Conservation (phyloP, 2,797 vertebrate genomes). For the Semotilus atromaculatus region DNA sequence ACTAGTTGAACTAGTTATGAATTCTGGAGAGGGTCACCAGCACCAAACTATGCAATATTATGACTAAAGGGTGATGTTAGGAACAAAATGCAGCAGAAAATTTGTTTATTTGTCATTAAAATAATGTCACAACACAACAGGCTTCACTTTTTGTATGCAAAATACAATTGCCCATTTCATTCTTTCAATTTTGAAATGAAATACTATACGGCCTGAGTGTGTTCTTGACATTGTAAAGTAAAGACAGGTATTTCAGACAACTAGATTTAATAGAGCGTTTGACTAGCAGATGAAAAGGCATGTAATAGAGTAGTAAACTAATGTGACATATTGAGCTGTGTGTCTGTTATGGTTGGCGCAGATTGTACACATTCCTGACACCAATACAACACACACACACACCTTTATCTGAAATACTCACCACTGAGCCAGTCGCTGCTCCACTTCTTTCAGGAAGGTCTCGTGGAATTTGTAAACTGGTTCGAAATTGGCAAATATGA, state of each 20-base stretch:
- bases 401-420: slow-evolving; percentile 74
- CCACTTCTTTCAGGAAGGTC: slow-evolving; percentile 95
- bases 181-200: background rate
- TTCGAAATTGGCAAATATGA: slow-evolving; percentile 90
- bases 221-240: background rate
- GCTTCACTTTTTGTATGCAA: background rate
- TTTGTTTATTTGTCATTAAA: background rate
- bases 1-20: background rate
- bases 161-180: background rate
- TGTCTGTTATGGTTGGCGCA: slow-evolving; percentile 4
- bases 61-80: background rate
- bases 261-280: background rate
- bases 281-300: background rate
- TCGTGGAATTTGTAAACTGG: slow-evolving; percentile 95
- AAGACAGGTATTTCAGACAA: background rate
- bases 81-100: no score
- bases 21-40: background rate
- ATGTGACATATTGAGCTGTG: background rate
- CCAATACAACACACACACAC: background rate
- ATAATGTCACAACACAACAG: background rate
- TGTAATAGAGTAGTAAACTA: background rate
- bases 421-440: slow-evolving; percentile 94
- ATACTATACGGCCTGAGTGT: background rate
- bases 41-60: background rate
- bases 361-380: background rate